Conservation (phyloP, 1,140 invertebrate genomes). For the Anadara kagoshimensis region DNA sequence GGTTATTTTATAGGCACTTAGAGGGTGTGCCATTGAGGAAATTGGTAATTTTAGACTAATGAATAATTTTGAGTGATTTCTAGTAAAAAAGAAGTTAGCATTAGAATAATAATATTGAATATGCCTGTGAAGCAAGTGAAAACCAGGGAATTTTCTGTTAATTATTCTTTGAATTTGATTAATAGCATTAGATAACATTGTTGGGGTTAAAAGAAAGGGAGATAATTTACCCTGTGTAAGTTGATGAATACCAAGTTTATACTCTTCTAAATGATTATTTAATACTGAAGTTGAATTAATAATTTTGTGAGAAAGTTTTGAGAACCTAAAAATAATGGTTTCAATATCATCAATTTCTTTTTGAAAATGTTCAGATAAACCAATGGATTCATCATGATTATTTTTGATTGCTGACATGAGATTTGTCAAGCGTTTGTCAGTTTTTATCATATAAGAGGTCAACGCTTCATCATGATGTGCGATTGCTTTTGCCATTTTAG, state of each 20-base stretch:
- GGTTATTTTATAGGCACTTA: slow-evolving; percentile 8
- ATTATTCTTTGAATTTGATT: slow-evolving; percentile 7
- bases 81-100: slow-evolving; percentile 21
- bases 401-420: background rate
- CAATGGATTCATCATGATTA: slow-evolving; percentile 2
- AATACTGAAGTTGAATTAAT: slow-evolving; percentile 10
- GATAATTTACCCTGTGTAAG: slow-evolving; percentile 14
- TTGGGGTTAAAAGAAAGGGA: slow-evolving; percentile 2
- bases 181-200: background rate
- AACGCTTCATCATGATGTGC: background rate
- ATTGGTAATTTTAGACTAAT: slow-evolving; percentile 23
- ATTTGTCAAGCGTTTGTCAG: slow-evolving; percentile 3
- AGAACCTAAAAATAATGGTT: background rate
- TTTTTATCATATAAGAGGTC: slow-evolving; percentile 5
- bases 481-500: slow-evolving; percentile 9
- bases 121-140: slow-evolving; percentile 1
- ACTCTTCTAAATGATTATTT: slow-evolving; percentile 21
- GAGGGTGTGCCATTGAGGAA: slow-evolving; percentile 4
- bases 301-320: background rate
- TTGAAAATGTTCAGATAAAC: background rate
- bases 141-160: slow-evolving; percentile 7
- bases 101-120: slow-evolving; percentile 20
- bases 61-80: slow-evolving; percentile 23
- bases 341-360: slow-evolving; percentile 4
- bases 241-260: slow-evolving; percentile 14